Evolutionary conservation across 2,797 vertebrate species (phyloP).

Genomic region (Amphiprion clarkii): DNA sequence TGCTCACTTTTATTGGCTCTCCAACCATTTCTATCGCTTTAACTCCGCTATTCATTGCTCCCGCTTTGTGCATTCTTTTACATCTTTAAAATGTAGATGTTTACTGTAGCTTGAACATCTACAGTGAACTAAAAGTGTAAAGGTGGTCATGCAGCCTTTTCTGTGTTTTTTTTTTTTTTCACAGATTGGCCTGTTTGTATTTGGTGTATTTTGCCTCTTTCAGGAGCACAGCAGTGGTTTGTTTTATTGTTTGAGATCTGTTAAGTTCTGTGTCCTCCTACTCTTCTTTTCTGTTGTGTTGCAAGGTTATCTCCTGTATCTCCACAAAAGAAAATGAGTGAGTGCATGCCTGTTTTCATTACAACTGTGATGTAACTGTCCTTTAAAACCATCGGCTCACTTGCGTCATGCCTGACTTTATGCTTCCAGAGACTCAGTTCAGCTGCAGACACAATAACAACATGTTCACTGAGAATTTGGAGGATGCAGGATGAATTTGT

Average conservation of each 20-base stretch:
- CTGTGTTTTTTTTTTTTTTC: not conserved
- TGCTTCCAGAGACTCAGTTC: constrained; percentile 40
- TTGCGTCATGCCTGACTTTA: constrained; percentile 30
- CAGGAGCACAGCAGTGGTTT: not conserved
- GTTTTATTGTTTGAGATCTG: constrained; percentile 18
- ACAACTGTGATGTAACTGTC: constrained; percentile 48
- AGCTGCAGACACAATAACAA: constrained; percentile 15
- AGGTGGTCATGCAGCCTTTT: not conserved
- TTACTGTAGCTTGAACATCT: too few species aligned
- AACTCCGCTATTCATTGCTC: constrained; percentile 21
- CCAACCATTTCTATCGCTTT: constrained; percentile 6
- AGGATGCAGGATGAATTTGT: not conserved
- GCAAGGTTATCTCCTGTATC: constrained; percentile 60
- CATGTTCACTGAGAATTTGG: not conserved
- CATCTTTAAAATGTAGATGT: too few species aligned
- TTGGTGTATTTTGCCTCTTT: not conserved
- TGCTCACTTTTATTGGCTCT: constrained; percentile 24
- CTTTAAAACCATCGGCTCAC: constrained; percentile 38
- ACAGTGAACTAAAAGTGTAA: constrained; percentile 5
- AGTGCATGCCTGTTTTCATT: constrained; percentile 13
- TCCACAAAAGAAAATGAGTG: not conserved
- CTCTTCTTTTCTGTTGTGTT: constrained; percentile 36
- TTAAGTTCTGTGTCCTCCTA: constrained; percentile 24
- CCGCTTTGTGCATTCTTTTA: constrained; percentile 4
- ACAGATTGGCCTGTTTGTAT: not conserved